Conservation (phyloP, 1,140 invertebrate genomes). For the Drosophila tsacasi region DNA sequence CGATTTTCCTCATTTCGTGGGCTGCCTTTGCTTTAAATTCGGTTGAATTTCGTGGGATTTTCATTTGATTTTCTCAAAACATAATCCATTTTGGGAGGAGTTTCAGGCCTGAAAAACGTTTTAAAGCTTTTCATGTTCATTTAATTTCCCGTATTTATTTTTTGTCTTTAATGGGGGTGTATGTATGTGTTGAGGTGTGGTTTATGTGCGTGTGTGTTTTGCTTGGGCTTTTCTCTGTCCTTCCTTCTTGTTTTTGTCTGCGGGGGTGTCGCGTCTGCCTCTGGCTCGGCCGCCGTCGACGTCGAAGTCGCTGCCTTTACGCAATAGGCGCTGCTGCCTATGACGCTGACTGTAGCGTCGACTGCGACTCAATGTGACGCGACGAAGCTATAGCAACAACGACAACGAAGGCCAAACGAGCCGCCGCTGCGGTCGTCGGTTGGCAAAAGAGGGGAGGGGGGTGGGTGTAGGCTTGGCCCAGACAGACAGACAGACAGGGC, state of each 20-base stretch:
- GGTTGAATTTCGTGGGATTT: background rate
- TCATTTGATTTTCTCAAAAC: background rate
- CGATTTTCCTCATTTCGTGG: constrained; percentile 10
- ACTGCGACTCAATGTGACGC: constrained; percentile 36
- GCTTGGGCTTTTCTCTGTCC: constrained; percentile 36
- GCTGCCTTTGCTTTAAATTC: constrained; percentile 27
- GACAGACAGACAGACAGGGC: constrained; percentile 56
- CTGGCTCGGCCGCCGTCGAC: constrained; percentile 9
- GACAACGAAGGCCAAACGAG: constrained; percentile 55
- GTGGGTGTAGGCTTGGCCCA: constrained; percentile 37
- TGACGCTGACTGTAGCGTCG: constrained; percentile 35
- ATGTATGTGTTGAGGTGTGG: constrained; percentile 13
- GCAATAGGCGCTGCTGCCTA: constrained; percentile 67
- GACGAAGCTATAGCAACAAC: constrained; percentile 29
- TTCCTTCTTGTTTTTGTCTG: constrained; percentile 44
- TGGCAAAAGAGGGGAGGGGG: background rate
- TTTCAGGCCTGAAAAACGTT: background rate
- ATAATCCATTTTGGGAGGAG: background rate
- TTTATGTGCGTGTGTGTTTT: constrained; percentile 12
- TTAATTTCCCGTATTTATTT: background rate
- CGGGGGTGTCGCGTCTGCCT: constrained; percentile 54
- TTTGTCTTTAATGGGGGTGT: constrained; percentile 2
- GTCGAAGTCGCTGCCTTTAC: constrained; percentile 59
- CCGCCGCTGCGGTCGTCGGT: constrained; percentile 18
- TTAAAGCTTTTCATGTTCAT: constrained; percentile 9